Percentiles rank a stretch among this genome's conserved stretches.
These are phyloP conservation scores for Chaunax sp. DNA, from an alignment of 2,797 vertebrate genomes.

Conservation along the genomic window DNA sequence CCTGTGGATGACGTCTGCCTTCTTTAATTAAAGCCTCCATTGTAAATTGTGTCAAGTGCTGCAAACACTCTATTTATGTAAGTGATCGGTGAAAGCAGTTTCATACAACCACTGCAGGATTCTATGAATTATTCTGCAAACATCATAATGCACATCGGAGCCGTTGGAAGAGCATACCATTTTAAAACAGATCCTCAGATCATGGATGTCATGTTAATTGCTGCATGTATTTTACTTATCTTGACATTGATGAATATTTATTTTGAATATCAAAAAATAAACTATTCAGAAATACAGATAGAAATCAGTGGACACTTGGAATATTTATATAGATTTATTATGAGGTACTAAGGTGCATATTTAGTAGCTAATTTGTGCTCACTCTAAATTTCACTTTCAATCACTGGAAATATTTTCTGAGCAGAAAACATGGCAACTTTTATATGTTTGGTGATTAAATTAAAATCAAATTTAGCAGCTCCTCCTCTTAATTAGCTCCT, in stretches of 20 bases:
- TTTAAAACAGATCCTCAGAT: conserved; percentile 15
- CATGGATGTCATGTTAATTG: background rate
- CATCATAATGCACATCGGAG: conserved; percentile 29
- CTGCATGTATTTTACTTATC: too few species aligned
- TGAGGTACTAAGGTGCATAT: too few species aligned
- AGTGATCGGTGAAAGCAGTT: conserved; percentile 39
- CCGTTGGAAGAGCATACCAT: conserved; percentile 19
- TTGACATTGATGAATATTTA: background rate
- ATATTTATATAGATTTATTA: too few species aligned
- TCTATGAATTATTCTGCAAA: conserved; percentile 32
- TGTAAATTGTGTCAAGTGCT: conserved; percentile 63
- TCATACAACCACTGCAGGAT: conserved; percentile 26
- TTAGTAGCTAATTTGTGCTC: background rate
- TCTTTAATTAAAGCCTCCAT: conserved; percentile 64
- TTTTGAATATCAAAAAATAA: background rate
- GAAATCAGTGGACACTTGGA: too few species aligned
- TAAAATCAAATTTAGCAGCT: conserved; percentile 12
- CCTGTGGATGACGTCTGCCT: conserved; percentile 59
- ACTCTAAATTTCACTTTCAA: background rate
- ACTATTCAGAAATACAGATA: too few species aligned
- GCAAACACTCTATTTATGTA: conserved; percentile 49
- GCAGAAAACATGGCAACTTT: background rate
- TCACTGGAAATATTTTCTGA: background rate
- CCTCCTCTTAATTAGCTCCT: too few species aligned
- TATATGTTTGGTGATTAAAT: too few species aligned